phyloP scores from a whole-genome alignment of 2,113 vertebrate genomes.

The Lepisosteus oculatus region DNA sequence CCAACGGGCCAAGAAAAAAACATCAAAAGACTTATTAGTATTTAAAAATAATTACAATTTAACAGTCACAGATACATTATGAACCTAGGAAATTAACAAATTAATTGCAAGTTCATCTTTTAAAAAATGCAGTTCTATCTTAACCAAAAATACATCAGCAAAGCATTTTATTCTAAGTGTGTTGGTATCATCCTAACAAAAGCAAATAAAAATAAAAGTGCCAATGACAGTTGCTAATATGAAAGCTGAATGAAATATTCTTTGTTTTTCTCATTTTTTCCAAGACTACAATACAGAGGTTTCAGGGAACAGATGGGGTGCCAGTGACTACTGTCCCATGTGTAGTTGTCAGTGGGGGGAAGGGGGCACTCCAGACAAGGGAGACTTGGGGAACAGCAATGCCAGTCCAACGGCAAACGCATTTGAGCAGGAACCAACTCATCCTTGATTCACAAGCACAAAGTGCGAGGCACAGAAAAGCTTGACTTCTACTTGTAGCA shows the following conservation, averaged over 20 bases:
- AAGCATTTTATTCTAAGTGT: conserved; percentile 38
- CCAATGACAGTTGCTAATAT: conserved; percentile 49
- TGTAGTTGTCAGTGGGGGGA: no score
- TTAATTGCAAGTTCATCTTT: conserved; percentile 21
- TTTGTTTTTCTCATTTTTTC: conserved; percentile 49
- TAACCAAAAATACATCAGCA: conserved; percentile 38
- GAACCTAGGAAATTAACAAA: not conserved
- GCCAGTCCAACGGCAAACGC: no score
- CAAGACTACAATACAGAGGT: conserved; percentile 50
- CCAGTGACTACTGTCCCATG: conserved; percentile 16
- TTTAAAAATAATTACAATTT: no score
- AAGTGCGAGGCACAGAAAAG: no score
- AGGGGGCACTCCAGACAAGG: no score
- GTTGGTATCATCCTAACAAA: conserved; percentile 42
- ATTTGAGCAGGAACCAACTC: no score
- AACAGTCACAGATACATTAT: no score
- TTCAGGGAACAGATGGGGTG: conserved; percentile 48
- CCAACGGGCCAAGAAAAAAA: no score
- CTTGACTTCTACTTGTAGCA: no score
- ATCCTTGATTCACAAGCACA: no score
- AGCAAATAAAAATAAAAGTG: conserved; percentile 53
- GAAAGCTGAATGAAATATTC: conserved; percentile 44
- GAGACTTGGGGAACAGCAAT: no score
- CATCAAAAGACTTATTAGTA: no score
- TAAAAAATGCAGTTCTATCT: conserved; percentile 50